A percentile compares a stretch with the other conserved stretches of the same genome.
Evolutionary conservation across 2,113 vertebrate species (phyloP).

Genomic region (Nothocercus julius): DNA sequence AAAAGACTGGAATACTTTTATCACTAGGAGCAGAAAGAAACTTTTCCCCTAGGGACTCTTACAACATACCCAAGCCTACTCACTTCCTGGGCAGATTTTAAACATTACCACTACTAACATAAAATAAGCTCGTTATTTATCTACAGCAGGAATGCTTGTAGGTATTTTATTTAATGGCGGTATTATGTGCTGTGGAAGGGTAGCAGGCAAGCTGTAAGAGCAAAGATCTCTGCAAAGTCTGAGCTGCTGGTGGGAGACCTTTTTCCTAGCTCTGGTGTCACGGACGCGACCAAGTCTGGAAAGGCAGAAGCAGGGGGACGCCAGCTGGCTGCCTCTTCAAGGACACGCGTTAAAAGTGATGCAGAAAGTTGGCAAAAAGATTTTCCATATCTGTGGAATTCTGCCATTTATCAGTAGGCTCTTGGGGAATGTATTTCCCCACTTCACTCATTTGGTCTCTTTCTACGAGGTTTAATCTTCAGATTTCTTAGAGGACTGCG

Average conservation of each 20-base stretch:
- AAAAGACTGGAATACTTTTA: slow-evolving; percentile 61
- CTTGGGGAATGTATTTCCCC: neutral
- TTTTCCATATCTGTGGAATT: slow-evolving; percentile 2
- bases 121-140: neutral
- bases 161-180: neutral
- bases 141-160: neutral
- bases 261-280: neutral
- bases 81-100: neutral
- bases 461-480: rapidly evolving
- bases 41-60: neutral
- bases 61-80: neutral
- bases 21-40: slow-evolving; percentile 29
- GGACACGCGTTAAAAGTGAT: neutral
- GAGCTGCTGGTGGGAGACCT: neutral
- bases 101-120: neutral
- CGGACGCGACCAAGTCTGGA: neutral
- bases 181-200: neutral
- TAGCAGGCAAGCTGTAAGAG: neutral
- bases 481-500: neutral
- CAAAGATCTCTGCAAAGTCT: neutral
- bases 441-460: neutral
- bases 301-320: neutral
- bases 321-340: neutral
- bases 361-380: neutral
- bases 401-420: neutral